Evolutionary conservation across 2,113 vertebrate genomes (phyloP).

Genomic region (Caranx ignobilis): DNA sequence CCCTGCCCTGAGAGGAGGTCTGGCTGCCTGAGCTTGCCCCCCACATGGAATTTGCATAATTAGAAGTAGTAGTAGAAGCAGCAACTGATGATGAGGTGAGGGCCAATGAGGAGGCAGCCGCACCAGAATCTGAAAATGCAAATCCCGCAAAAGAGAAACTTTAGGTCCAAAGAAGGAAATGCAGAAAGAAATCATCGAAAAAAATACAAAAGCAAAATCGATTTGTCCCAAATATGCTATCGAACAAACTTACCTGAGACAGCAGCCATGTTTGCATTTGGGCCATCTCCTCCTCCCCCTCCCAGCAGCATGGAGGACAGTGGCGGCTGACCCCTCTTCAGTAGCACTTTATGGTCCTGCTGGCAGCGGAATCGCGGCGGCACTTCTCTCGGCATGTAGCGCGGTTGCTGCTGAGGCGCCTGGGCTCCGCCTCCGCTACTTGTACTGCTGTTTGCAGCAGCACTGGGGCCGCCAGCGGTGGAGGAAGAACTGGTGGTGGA

Average conservation of each 20-base stretch:
- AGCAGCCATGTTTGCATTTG: slow-evolving; percentile 91
- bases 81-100: slow-evolving; percentile 87
- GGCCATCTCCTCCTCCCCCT: slow-evolving; percentile 84
- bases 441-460: slow-evolving; percentile 74
- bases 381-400: slow-evolving; percentile 99
- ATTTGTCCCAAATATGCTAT: background rate
- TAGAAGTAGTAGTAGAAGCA: slow-evolving; percentile 95
- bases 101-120: slow-evolving; percentile 81
- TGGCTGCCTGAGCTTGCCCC: slow-evolving; percentile 93
- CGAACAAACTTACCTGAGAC: slow-evolving; percentile 82
- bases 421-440: slow-evolving; percentile 86
- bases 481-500: slow-evolving; percentile 82
- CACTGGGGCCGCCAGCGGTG: slow-evolving; percentile 66
- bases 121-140: slow-evolving; percentile 79
- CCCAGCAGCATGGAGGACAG: slow-evolving; percentile 99
- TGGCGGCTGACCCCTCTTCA: slow-evolving; percentile 99
- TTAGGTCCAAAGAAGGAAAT: background rate
- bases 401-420: slow-evolving; percentile 88
- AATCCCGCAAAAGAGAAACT: slow-evolving; percentile 6
- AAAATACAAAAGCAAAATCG: background rate
- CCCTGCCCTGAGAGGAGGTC: slow-evolving; percentile 97
- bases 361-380: slow-evolving; percentile 99
- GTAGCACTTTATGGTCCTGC: slow-evolving; percentile 99
- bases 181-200: background rate
- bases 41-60: slow-evolving; percentile 99